These are phyloP conservation scores for Phalacrocorax aristotelis DNA, from an alignment of 2,113 vertebrate species.

Conservation along the genomic window DNA sequence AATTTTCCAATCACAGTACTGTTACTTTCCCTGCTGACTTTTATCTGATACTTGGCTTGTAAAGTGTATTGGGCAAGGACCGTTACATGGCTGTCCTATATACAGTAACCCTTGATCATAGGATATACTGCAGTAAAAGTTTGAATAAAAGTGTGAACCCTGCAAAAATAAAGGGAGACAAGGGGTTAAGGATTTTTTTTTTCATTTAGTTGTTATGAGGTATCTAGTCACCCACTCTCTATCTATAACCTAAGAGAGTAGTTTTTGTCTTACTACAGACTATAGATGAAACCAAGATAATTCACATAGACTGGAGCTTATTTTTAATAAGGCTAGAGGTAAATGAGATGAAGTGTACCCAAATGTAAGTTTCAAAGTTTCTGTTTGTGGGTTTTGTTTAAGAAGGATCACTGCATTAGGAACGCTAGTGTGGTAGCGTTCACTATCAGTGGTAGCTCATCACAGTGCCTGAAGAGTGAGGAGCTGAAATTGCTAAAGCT, in stretches of 20 bases:
- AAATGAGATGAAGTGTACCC: background rate
- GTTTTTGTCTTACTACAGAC: background rate
- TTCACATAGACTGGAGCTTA: background rate
- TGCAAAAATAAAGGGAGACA: background rate
- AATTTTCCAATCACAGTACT: background rate
- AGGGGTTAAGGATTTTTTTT: background rate
- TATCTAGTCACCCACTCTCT: background rate
- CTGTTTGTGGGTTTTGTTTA: background rate
- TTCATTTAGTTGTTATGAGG: background rate
- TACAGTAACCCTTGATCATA: background rate
- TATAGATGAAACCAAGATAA: background rate
- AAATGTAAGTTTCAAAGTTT: background rate
- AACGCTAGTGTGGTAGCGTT: background rate
- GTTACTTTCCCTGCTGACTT: background rate
- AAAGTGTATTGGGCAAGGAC: background rate
- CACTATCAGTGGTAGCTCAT: background rate
- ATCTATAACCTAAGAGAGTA: background rate
- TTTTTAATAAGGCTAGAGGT: background rate
- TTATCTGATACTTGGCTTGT: background rate
- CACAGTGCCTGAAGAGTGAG: background rate
- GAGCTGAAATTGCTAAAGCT: background rate
- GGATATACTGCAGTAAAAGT: background rate
- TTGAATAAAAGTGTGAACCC: background rate
- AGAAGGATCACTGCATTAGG: background rate
- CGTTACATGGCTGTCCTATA: rapidly evolving